Conservation (phyloP, 2,797 vertebrate species). For the Zenarchopterus dispar region DNA sequence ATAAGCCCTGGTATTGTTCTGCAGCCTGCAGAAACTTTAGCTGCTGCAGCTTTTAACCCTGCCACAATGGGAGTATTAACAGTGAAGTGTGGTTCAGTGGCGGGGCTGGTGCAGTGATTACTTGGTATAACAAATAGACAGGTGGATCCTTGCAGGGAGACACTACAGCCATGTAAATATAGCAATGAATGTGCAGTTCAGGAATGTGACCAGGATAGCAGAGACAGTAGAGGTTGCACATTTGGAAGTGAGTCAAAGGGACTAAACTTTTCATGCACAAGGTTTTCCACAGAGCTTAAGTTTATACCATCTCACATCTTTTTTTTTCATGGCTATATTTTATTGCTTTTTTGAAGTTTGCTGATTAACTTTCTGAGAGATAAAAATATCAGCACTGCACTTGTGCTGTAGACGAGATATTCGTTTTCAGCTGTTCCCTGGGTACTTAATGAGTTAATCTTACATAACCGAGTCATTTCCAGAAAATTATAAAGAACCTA, state of each 20-base stretch:
- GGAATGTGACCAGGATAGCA: constrained; percentile 69
- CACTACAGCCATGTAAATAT: constrained; percentile 69
- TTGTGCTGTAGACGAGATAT: no score
- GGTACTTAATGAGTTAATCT: no score
- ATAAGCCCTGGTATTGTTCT: constrained; percentile 15
- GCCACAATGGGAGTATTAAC: constrained; percentile 41
- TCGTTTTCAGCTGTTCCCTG: no score
- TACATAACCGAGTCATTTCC: no score
- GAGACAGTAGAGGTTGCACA: constrained; percentile 24
- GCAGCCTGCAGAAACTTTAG: constrained; percentile 21
- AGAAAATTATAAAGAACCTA: no score
- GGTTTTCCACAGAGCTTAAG: no score
- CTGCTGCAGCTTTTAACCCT: constrained; percentile 9
- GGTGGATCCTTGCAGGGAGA: constrained; percentile 61
- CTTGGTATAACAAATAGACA: constrained; percentile 65
- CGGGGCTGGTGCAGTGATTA: constrained; percentile 42
- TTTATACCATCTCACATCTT: no score
- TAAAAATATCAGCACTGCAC: no score
- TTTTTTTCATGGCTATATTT: no score
- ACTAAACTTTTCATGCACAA: constrained; percentile 6
- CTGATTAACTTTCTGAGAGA: no score
- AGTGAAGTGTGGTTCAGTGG: constrained; percentile 34
- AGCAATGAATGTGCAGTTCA: constrained; percentile 64
- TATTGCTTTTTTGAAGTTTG: no score
- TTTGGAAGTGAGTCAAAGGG: constrained; percentile 15